These are phyloP conservation scores for Rousettus madagascariensis DNA, from an alignment of 2,797 vertebrate species.

Conservation along the genomic window DNA sequence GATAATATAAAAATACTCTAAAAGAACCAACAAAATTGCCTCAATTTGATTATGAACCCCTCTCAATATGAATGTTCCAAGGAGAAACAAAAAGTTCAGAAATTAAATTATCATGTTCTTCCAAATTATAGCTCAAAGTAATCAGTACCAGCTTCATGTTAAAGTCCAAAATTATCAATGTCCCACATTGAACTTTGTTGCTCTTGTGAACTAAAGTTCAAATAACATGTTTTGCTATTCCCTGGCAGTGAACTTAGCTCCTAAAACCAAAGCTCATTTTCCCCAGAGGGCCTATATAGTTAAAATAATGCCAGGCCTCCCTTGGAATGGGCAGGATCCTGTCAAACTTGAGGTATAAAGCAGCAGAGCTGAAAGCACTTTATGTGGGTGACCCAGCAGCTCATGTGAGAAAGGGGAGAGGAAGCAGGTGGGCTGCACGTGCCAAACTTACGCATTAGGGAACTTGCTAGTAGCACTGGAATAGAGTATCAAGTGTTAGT, in stretches of 20 bases:
- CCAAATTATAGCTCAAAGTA: slow-evolving; percentile 38
- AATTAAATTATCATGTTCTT: slow-evolving; percentile 4
- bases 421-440: neutral
- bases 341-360: neutral
- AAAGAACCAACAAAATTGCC: slow-evolving; percentile 3
- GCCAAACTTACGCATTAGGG: slow-evolving; percentile 3
- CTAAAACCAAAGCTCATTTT: neutral
- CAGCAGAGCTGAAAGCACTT: neutral
- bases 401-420: neutral
- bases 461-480: slow-evolving; percentile 1
- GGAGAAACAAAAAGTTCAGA: slow-evolving; percentile 23
- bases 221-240: slow-evolving; percentile 16
- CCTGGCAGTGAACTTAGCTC: slow-evolving; percentile 43
- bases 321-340: neutral
- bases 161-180: slow-evolving; percentile 52
- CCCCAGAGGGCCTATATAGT: neutral
- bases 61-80: slow-evolving; percentile 3
- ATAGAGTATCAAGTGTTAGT: neutral
- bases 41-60: neutral
- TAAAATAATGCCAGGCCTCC: neutral
- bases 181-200: neutral
- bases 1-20: slow-evolving; percentile 13
- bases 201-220: slow-evolving; percentile 46
- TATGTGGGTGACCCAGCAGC: neutral
- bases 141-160: slow-evolving; percentile 5